Evolutionary conservation across 2,113 vertebrate species (phyloP).

Genomic region (Arizona elegans): DNA sequence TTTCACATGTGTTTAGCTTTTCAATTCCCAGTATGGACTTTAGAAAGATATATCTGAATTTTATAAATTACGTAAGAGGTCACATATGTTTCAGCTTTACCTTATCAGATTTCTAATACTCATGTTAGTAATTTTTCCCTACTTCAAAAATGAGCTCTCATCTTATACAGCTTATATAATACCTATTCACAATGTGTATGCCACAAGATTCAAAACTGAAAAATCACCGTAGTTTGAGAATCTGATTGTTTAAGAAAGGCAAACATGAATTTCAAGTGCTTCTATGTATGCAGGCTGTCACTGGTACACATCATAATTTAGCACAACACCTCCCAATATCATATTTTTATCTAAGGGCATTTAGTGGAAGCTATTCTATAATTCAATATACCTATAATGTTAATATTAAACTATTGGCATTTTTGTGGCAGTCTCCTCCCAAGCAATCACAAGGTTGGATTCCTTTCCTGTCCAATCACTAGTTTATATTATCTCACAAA

Average conservation of each 20-base stretch:
- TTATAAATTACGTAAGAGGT: neutral
- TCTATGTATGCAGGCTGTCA: neutral
- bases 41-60: neutral
- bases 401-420: neutral
- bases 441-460: neutral
- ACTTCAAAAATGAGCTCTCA: neutral
- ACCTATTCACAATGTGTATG: neutral
- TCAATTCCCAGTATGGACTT: neutral
- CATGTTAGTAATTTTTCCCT: neutral
- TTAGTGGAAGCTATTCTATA: neutral
- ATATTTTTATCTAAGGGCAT: neutral
- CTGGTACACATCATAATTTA: neutral
- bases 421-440: neutral
- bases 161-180: neutral
- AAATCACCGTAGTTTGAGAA: neutral
- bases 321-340: neutral
- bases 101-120: neutral
- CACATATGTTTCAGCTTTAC: neutral
- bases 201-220: neutral
- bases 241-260: conserved; percentile 5
- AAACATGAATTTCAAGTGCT: neutral
- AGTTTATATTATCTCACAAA: neutral
- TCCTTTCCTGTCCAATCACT: neutral
- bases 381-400: neutral
- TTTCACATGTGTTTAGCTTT: neutral